Percentiles rank a stretch among this genome's conserved stretches.
These are phyloP conservation scores for Apamea epomidion DNA, from an alignment of 2,888 invertebrate species.

Conservation along the genomic window DNA sequence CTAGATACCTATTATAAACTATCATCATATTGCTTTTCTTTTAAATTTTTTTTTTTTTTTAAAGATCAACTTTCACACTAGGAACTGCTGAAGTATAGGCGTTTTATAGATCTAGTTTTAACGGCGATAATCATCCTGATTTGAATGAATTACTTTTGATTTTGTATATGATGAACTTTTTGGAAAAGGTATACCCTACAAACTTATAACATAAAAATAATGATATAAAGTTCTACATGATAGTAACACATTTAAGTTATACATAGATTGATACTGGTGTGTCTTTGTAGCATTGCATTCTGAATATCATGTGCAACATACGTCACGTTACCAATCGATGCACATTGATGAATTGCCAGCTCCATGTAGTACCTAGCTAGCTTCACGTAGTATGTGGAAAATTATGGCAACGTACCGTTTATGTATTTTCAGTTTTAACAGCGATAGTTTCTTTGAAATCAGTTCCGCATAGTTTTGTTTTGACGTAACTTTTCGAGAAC, in stretches of 20 bases:
- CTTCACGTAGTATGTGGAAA: background rate
- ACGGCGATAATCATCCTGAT: background rate
- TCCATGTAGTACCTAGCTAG: background rate
- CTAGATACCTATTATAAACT: background rate
- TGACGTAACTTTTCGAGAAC: background rate
- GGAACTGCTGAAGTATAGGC: background rate
- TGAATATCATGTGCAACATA: constrained; percentile 15
- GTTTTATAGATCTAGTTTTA: background rate
- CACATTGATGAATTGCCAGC: constrained; percentile 24
- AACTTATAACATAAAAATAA: background rate
- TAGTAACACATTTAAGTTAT: background rate
- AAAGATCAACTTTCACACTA: too few species aligned
- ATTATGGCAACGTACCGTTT: background rate
- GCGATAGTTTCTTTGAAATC: background rate
- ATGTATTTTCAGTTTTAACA: constrained; percentile 2
- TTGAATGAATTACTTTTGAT: background rate
- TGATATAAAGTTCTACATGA: background rate
- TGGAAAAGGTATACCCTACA: background rate
- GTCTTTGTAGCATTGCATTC: background rate
- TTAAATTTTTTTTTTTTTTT: background rate
- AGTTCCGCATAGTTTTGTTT: background rate
- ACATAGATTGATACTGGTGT: background rate
- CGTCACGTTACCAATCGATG: background rate
- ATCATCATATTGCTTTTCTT: background rate
- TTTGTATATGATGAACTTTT: background rate